Evolutionary conservation across 2,888 invertebrate genomes (phyloP).

Genomic region (Polydesmus complanatus): DNA sequence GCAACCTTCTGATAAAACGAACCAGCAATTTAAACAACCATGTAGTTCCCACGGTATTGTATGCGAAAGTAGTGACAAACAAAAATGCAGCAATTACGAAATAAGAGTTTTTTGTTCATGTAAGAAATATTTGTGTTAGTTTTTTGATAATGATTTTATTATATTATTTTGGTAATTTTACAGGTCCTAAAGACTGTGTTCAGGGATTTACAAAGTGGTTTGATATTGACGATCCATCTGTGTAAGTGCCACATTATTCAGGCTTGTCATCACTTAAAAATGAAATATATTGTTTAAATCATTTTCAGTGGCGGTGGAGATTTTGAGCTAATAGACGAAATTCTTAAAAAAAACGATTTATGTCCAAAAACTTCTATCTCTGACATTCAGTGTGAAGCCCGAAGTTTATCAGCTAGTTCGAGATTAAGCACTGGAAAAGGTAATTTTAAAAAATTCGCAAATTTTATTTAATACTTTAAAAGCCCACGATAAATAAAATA

Average conservation of each 20-base stretch:
- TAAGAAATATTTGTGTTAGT: conserved; percentile 10
- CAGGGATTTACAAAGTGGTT: conserved; percentile 32
- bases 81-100: conserved; percentile 65
- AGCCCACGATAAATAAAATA: neutral
- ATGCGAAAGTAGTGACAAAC: conserved; percentile 12
- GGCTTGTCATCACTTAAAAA: neutral
- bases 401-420: conserved; percentile 9
- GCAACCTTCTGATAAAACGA: conserved; percentile 7
- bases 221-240: conserved; percentile 23
- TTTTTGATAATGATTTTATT: neutral
- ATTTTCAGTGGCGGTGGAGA: conserved; percentile 22
- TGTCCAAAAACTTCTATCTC: conserved; percentile 24
- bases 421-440: conserved; percentile 4
- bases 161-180: neutral
- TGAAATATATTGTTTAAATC: neutral
- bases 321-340: conserved; percentile 24
- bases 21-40: conserved; percentile 12
- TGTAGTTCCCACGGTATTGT: conserved; percentile 16
- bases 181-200: conserved; percentile 20
- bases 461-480: neutral
- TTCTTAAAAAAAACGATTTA: conserved; percentile 21
- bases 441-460: neutral
- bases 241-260: neutral
- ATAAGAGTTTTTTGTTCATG: conserved; percentile 53
- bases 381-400: conserved; percentile 26